These are phyloP conservation scores for Disparrhopalites patrizii DNA, from an alignment of 2,888 invertebrate species.

Conservation along the genomic window DNA sequence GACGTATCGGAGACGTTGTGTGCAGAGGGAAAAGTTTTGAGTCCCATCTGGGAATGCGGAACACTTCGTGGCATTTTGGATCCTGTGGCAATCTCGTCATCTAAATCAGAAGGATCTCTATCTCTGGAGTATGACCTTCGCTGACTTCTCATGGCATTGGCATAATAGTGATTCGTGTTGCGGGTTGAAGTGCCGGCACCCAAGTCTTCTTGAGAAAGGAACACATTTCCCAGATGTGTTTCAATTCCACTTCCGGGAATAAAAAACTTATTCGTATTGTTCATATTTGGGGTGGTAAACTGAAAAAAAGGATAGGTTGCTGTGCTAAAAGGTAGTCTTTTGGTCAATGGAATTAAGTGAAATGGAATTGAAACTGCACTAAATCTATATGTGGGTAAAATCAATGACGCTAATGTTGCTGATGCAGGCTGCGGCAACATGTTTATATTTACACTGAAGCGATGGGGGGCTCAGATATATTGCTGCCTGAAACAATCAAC, in stretches of 20 bases:
- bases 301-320: background rate
- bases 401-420: background rate
- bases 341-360: background rate
- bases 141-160: background rate
- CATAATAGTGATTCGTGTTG: background rate
- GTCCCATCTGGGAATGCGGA: background rate
- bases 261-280: background rate
- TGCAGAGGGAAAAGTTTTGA: background rate
- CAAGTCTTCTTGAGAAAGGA: background rate
- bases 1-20: background rate
- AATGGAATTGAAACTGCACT: background rate
- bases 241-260: background rate
- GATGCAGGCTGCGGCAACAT: background rate
- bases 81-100: background rate
- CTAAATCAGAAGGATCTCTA: too few species aligned
- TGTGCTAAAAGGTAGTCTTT: background rate
- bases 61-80: background rate
- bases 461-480: background rate
- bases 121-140: background rate
- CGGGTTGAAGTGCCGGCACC: background rate
- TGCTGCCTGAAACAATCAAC: background rate
- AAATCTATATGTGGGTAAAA: background rate
- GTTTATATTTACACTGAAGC: background rate
- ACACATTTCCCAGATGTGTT: background rate
- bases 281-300: background rate